These are phyloP conservation scores for Daboia siamensis DNA, from an alignment of 2,113 vertebrate genomes.

Conservation along the genomic window DNA sequence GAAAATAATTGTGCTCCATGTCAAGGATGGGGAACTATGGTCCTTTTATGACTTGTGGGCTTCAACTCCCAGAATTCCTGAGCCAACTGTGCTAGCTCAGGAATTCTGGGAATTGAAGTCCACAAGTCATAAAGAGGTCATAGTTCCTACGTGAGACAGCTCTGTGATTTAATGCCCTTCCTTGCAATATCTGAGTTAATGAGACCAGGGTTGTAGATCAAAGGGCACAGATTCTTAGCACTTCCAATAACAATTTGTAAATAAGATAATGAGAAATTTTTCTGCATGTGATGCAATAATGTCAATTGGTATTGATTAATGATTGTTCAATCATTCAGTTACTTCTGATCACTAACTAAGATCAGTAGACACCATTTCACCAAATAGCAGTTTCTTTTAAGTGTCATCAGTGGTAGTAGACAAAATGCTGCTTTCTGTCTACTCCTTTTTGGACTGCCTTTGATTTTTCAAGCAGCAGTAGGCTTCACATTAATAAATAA, in stretches of 20 bases:
- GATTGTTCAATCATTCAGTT: neutral
- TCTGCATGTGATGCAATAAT: neutral
- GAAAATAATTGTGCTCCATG: neutral
- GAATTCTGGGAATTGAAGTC: too few species aligned
- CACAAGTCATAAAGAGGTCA: neutral
- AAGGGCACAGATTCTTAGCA: neutral
- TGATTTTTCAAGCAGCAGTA: neutral
- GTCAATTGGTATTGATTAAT: neutral
- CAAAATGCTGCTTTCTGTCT: neutral
- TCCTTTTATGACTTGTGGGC: neutral
- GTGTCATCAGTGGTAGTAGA: neutral
- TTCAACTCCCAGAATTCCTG: neutral
- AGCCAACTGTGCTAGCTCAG: neutral
- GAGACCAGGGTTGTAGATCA: neutral
- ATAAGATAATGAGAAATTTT: neutral
- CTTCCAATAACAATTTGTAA: neutral
- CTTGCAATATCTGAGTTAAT: neutral
- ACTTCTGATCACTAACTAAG: neutral
- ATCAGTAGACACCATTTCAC: neutral
- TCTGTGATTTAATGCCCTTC: neutral
- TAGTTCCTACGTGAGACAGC: neutral
- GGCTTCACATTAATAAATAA: neutral
- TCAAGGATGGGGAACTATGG: neutral
- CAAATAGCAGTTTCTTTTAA: neutral
- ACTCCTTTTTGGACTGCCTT: neutral